phyloP scores from a whole-genome alignment of 2,113 vertebrate genomes.

The Notarius lentiginosus region DNA sequence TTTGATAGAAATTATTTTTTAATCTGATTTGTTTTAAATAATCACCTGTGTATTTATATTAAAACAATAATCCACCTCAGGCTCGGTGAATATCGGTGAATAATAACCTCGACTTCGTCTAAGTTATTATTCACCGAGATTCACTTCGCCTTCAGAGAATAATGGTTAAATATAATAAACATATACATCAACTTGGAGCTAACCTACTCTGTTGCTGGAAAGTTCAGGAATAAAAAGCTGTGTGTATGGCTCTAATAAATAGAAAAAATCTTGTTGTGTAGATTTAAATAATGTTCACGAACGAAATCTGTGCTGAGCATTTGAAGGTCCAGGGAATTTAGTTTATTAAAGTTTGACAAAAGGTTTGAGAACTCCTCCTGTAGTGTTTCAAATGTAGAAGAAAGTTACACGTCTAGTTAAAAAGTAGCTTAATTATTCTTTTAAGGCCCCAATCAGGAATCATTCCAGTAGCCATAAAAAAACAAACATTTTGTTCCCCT shows the following conservation, averaged over 20 bases:
- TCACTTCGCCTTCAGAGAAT: too few relatives aligned
- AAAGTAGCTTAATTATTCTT: neutral
- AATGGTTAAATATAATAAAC: too few relatives aligned
- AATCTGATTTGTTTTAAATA: too few relatives aligned
- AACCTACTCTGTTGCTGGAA: neutral
- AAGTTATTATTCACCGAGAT: too few relatives aligned
- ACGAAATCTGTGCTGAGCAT: neutral
- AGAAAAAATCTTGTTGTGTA: neutral
- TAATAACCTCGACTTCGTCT: too few relatives aligned
- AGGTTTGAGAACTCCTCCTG: neutral
- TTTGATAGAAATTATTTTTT: too few relatives aligned
- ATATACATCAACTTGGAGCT: neutral
- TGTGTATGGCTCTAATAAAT: neutral
- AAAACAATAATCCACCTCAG: too few relatives aligned
- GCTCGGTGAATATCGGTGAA: too few relatives aligned
- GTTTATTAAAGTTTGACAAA: neutral
- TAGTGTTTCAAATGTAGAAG: neutral
- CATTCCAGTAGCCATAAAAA: neutral
- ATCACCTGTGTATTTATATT: too few relatives aligned
- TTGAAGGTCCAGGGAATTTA: neutral
- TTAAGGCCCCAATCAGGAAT: slow-evolving; percentile 4
- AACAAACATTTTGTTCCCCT: neutral
- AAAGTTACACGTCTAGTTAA: neutral
- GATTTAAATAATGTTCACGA: neutral
- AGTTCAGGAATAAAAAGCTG: neutral